phyloP scores from a whole-genome alignment of 1,140 invertebrate species.

The Bombus waltoni region DNA sequence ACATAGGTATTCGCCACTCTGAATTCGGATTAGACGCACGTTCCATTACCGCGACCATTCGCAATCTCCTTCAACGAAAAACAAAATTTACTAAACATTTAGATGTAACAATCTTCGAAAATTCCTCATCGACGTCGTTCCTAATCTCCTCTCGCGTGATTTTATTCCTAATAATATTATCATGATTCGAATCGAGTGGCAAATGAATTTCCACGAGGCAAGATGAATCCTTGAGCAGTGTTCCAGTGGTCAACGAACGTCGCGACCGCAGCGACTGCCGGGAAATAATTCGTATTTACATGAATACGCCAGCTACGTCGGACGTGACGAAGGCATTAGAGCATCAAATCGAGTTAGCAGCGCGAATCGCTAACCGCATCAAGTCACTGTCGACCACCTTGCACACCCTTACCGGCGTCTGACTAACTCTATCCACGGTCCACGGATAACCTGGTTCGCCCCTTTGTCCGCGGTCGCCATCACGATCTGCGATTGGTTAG shows the following conservation, averaged over 20 bases:
- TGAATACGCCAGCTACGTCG: slow-evolving; percentile 70
- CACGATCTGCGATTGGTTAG: slow-evolving; percentile 65
- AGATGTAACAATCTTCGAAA: too few species aligned
- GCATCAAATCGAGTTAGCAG: slow-evolving; percentile 76
- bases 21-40: too few species aligned
- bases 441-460: slow-evolving; percentile 63
- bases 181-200: not conserved
- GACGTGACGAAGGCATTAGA: slow-evolving; percentile 71
- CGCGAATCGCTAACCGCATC: slow-evolving; percentile 76
- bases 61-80: too few species aligned
- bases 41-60: too few species aligned
- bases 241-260: slow-evolving; percentile 54
- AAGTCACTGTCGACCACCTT: slow-evolving; percentile 77
- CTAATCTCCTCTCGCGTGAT: too few species aligned
- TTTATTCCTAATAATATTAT: not conserved
- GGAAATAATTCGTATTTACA: slow-evolving; percentile 78
- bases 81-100: too few species aligned
- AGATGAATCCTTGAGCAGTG: slow-evolving; percentile 33
- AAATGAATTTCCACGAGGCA: not conserved
- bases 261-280: slow-evolving; percentile 35
- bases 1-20: too few species aligned
- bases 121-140: too few species aligned
- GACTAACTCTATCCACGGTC: slow-evolving; percentile 67
- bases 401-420: slow-evolving; percentile 65
- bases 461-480: slow-evolving; percentile 58